Percentiles rank a stretch among this genome's conserved stretches.
Evolutionary conservation across 2,888 invertebrate species (phyloP).

Genomic region (Steromphala cineraria): DNA sequence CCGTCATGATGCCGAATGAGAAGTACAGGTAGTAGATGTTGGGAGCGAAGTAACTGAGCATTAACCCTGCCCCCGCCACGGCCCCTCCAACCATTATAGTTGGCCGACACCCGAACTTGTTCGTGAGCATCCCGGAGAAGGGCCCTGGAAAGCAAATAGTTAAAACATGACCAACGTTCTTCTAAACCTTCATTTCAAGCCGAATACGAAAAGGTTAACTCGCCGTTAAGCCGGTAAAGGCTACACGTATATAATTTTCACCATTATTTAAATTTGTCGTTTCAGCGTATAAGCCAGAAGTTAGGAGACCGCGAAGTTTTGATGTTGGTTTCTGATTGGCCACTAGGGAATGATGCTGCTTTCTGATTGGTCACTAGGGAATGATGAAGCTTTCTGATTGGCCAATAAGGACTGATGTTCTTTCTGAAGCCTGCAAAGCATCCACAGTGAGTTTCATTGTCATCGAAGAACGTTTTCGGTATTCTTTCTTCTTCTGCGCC

Average conservation of each 20-base stretch:
- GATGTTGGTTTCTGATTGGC: too few relatives aligned
- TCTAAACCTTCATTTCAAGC: not conserved
- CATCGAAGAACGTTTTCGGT: too few relatives aligned
- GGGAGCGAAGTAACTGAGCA: slow-evolving; percentile 50
- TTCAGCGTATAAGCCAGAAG: too few relatives aligned
- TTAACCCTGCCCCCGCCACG: slow-evolving; percentile 44
- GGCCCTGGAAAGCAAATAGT: slow-evolving; percentile 47
- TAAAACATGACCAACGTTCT: not conserved
- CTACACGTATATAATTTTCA: too few relatives aligned
- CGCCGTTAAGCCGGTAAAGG: not conserved
- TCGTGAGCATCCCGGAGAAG: slow-evolving; percentile 51
- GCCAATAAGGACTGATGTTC: not conserved
- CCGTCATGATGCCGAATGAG: slow-evolving; percentile 56
- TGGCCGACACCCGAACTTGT: slow-evolving; percentile 52
- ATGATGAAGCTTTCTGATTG: not conserved
- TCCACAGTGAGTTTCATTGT: too few relatives aligned
- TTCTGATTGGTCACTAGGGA: not conserved
- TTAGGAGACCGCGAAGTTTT: too few relatives aligned
- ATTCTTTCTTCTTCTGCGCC: not conserved
- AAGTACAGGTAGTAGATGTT: slow-evolving; percentile 53
- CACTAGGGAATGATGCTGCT: not conserved
- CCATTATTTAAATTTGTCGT: too few relatives aligned
- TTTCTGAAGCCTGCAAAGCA: too few relatives aligned
- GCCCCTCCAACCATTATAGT: slow-evolving; percentile 51
- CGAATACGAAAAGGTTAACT: not conserved